Percentiles rank a stretch among this genome's conserved stretches.
These are phyloP conservation scores for Mobula hypostoma DNA, from an alignment of 2,113 vertebrate genomes.

Conservation along the genomic window DNA sequence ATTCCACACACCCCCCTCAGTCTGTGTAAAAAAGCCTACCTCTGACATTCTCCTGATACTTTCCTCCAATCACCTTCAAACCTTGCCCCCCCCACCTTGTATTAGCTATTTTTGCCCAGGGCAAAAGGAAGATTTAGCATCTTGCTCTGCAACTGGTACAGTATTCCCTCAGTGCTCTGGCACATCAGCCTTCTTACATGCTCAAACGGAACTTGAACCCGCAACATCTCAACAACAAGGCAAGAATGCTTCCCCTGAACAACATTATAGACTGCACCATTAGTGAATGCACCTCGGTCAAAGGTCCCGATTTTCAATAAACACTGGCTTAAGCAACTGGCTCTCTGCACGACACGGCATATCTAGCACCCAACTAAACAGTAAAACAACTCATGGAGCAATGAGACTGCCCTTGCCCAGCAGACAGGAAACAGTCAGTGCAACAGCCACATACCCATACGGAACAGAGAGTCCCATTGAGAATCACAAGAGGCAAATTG, in stretches of 20 bases:
- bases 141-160: background rate
- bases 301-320: background rate
- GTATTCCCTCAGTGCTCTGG: background rate
- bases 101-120: too few relatives aligned
- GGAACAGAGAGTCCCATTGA: background rate
- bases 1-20: too few relatives aligned
- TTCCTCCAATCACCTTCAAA: too few relatives aligned
- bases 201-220: background rate
- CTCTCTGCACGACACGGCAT: background rate
- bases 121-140: background rate
- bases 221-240: background rate
- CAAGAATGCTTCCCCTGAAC: background rate
- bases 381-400: background rate
- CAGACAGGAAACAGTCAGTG: constrained; percentile 9
- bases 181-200: background rate
- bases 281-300: background rate
- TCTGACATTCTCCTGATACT: too few relatives aligned
- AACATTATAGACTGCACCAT: too few relatives aligned
- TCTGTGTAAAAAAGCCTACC: too few relatives aligned
- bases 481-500: constrained; percentile 9
- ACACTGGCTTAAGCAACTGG: constrained; percentile 3
- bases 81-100: too few relatives aligned
- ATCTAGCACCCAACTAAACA: background rate
- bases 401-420: background rate
- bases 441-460: background rate